Evolutionary conservation across 2,797 vertebrate genomes (phyloP).

Genomic region (Botia kubotai): DNA sequence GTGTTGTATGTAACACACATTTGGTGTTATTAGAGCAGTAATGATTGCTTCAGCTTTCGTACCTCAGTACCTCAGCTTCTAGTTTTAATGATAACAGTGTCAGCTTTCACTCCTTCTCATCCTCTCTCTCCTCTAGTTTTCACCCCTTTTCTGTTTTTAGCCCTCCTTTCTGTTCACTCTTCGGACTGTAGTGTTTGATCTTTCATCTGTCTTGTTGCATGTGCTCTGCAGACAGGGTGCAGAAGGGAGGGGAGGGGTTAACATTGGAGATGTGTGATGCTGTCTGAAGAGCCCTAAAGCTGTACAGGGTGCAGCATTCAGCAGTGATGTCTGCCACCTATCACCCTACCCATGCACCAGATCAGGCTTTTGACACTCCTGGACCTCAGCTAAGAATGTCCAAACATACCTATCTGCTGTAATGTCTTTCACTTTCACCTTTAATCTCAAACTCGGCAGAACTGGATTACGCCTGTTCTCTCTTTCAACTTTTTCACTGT

Average conservation of each 20-base stretch:
- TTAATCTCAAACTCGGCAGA: neutral
- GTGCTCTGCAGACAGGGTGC: neutral
- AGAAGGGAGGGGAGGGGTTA: conserved; percentile 11
- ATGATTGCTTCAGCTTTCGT: neutral
- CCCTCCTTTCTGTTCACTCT: neutral
- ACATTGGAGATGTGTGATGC: conserved; percentile 19
- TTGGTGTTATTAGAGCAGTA: neutral
- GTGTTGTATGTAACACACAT: conserved; percentile 36
- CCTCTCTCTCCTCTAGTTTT: neutral
- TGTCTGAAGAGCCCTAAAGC: conserved; percentile 44
- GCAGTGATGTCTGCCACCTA: neutral
- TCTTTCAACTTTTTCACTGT: neutral
- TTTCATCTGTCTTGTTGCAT: conserved; percentile 8
- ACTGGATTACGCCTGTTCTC: neutral
- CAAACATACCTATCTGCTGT: neutral
- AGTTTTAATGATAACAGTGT: neutral
- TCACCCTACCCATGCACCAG: neutral
- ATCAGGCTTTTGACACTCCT: neutral
- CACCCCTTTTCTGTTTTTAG: neutral
- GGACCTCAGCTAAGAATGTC: neutral
- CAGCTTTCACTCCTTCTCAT: neutral
- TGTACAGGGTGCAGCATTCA: neutral
- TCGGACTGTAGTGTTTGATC: conserved; percentile 19
- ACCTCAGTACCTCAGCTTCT: neutral
- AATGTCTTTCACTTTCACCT: neutral